phyloP scores from a whole-genome alignment of 2,888 invertebrate species.

The Sisyra nigra region DNA sequence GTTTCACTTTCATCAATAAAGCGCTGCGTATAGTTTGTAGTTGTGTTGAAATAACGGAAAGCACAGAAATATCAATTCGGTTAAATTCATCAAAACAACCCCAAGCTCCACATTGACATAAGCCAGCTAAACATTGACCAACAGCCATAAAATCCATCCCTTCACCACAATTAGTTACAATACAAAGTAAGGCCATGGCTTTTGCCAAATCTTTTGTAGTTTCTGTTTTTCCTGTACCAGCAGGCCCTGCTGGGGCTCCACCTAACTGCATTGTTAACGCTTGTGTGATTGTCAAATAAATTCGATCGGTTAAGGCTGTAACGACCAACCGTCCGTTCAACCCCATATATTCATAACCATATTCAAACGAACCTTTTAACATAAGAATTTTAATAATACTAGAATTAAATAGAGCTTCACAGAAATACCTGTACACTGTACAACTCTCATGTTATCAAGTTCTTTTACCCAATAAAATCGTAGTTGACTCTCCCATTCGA shows the following conservation, averaged over 20 bases:
- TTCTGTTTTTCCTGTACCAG: constrained; percentile 82
- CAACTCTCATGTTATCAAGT: constrained; percentile 62
- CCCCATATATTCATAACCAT: constrained; percentile 94
- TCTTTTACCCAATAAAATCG: constrained; percentile 81
- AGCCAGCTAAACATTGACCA: constrained; percentile 55
- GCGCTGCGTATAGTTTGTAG: constrained; percentile 79
- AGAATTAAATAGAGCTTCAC: constrained; percentile 1
- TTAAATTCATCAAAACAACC: constrained; percentile 95
- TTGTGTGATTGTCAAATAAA: constrained; percentile 85
- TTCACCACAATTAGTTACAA: constrained; percentile 86
- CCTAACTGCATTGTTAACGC: constrained; percentile 84
- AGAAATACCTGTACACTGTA: constrained; percentile 56
- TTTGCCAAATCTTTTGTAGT: constrained; percentile 86
- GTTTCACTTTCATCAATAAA: constrained; percentile 52
- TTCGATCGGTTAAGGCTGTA: constrained; percentile 83
- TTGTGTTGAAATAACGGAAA: constrained; percentile 86
- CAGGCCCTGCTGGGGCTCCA: constrained; percentile 76
- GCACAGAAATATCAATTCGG: constrained; percentile 78
- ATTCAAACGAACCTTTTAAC: constrained; percentile 56
- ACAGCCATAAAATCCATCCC: constrained; percentile 84
- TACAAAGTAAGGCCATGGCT: constrained; percentile 64
- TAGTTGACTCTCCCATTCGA: constrained; percentile 88
- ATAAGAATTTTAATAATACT: constrained; percentile 1
- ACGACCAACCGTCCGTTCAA: constrained; percentile 80
- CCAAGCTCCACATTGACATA: constrained; percentile 85